These are phyloP conservation scores for Drosophila rhopaloa DNA, from an alignment of 1,140 invertebrate species.

Conservation along the genomic window DNA sequence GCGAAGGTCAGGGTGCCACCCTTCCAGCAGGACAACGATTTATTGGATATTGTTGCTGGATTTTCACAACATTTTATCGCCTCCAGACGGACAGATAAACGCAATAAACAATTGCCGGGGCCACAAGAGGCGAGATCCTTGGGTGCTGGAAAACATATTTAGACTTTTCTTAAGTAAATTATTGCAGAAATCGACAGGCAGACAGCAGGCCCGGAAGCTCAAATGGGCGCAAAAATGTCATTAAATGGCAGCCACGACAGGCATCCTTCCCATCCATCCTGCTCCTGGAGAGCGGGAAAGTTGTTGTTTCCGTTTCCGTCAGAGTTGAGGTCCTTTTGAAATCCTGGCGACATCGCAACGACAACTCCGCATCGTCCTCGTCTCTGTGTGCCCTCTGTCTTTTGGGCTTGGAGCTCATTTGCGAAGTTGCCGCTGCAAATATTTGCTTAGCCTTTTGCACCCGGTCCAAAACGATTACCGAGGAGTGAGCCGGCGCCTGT, in stretches of 20 bases:
- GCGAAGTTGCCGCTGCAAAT: conserved; percentile 74
- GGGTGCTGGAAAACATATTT: conserved; percentile 52
- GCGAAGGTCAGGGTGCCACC: conserved; percentile 55
- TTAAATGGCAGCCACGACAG: conserved; percentile 60
- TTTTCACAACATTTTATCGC: conserved; percentile 76
- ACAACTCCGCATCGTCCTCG: conserved; percentile 34
- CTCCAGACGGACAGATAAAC: conserved; percentile 68
- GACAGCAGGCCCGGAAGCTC: conserved; percentile 60
- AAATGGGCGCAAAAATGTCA: conserved; percentile 81
- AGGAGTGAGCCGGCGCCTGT: conserved; percentile 27
- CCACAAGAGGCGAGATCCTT: not conserved
- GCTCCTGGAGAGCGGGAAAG: conserved; percentile 52
- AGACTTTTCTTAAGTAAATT: conserved; percentile 79
- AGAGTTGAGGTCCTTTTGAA: conserved; percentile 68
- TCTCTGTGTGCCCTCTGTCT: conserved; percentile 40
- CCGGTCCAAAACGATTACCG: conserved; percentile 53
- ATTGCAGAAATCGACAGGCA: conserved; percentile 70
- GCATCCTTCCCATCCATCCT: conserved; percentile 14
- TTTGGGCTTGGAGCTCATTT: conserved; percentile 61
- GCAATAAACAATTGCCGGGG: conserved; percentile 73
- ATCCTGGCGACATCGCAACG: conserved; percentile 38
- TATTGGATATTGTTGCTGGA: conserved; percentile 79
- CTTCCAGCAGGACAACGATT: conserved; percentile 47
- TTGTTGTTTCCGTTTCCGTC: conserved; percentile 79
- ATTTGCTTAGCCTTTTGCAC: conserved; percentile 78